Evolutionary conservation across 2,797 vertebrate species (phyloP).

Genomic region (Lacerta agilis): DNA sequence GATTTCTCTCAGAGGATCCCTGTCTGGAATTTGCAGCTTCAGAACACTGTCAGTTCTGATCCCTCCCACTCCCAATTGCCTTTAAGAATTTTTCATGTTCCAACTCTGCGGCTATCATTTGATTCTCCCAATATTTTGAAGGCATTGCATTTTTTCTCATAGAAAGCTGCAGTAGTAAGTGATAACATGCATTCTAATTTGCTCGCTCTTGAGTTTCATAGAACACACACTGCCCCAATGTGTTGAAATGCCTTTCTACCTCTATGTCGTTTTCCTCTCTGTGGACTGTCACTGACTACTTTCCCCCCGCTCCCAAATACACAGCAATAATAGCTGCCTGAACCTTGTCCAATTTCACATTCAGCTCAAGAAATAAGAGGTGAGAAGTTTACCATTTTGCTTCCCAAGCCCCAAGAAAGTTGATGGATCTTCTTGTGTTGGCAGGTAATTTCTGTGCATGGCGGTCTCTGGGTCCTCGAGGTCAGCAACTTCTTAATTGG

Average conservation of each 20-base stretch:
- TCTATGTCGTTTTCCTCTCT: background rate
- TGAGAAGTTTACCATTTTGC: background rate
- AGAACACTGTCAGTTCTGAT: constrained; percentile 5
- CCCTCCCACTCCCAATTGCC: background rate
- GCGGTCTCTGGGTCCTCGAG: background rate
- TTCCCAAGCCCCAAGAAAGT: background rate
- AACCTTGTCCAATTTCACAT: constrained; percentile 19
- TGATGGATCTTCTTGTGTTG: background rate
- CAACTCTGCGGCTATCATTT: background rate
- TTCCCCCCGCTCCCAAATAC: background rate
- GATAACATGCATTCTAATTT: constrained; percentile 4
- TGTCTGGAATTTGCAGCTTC: background rate
- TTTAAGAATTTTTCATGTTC: background rate
- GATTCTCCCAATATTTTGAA: constrained; percentile 27
- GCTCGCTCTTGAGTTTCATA: constrained; percentile 10
- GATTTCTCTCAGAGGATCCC: background rate
- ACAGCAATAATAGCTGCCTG: background rate
- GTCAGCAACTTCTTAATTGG: constrained; percentile 26
- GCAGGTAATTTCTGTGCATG: constrained; percentile 14
- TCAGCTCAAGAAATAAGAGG: background rate
- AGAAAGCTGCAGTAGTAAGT: background rate
- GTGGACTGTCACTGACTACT: background rate
- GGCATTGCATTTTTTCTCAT: background rate
- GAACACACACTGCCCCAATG: background rate
- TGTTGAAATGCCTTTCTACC: background rate